Evolutionary conservation across 1,140 invertebrate genomes (phyloP).

Genomic region (Trinorchestia longiramus): DNA sequence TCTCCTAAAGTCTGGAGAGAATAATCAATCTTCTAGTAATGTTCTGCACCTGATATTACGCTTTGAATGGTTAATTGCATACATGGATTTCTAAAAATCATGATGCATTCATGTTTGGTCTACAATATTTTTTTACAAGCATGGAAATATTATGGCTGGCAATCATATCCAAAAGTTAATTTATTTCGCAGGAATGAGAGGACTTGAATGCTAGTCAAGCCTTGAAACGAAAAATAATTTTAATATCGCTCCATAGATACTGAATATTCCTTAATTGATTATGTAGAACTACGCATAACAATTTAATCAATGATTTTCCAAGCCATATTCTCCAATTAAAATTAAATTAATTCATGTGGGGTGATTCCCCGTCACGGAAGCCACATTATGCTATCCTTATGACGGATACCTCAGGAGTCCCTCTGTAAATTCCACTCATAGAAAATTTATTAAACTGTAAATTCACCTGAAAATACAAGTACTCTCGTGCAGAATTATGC

Average conservation of each 20-base stretch:
- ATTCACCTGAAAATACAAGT: background rate
- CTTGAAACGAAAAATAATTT: background rate
- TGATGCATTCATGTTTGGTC: background rate
- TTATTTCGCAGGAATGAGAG: too few relatives aligned
- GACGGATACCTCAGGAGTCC: background rate
- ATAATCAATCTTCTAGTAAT: background rate
- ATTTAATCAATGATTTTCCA: background rate
- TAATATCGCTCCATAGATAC: background rate
- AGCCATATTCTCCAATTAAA: background rate
- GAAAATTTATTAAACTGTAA: background rate
- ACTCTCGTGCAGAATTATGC: background rate
- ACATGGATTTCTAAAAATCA: background rate
- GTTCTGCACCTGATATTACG: background rate
- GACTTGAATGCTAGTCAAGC: too few relatives aligned
- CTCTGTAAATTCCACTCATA: background rate
- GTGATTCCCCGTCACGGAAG: background rate
- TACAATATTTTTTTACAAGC: background rate
- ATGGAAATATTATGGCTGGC: background rate
- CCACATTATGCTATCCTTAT: background rate
- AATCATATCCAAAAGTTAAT: too few relatives aligned
- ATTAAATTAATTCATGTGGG: background rate
- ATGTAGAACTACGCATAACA: background rate
- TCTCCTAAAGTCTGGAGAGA: background rate
- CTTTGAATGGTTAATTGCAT: background rate
- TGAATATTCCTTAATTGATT: background rate